Evolutionary conservation across 1,140 invertebrate genomes (phyloP).

Genomic region (Helicoverpa zea): DNA sequence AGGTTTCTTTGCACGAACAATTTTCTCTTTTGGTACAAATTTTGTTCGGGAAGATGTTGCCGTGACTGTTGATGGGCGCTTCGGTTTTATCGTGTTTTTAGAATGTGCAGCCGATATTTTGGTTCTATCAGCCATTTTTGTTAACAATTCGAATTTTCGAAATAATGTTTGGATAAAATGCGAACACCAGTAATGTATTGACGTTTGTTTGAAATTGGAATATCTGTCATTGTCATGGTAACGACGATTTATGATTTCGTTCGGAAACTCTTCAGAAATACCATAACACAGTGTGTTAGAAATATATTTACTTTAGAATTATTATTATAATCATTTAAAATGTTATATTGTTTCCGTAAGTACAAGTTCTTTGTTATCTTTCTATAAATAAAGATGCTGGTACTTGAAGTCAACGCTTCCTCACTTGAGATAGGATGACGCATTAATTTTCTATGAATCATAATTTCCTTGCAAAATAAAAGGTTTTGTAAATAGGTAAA

Average conservation of each 20-base stretch:
- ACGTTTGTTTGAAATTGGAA: slow-evolving; percentile 61
- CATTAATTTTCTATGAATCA: no score
- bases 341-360: no score
- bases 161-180: background rate
- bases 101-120: slow-evolving; percentile 60
- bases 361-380: no score
- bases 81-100: slow-evolving; percentile 54
- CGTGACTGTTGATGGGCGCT: slow-evolving; percentile 58
- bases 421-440: no score
- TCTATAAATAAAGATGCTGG: no score
- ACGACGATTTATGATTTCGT: slow-evolving; percentile 55
- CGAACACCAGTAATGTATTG: slow-evolving; percentile 36
- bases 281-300: no score
- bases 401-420: no score
- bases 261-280: slow-evolving; percentile 52
- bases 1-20: slow-evolving; percentile 47
- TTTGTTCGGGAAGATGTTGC: slow-evolving; percentile 53
- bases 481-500: no score
- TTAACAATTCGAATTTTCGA: background rate
- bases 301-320: no score
- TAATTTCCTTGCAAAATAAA: no score
- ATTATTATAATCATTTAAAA: no score
- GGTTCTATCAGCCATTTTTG: slow-evolving; percentile 69
- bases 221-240: slow-evolving; percentile 62
- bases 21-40: slow-evolving; percentile 49